phyloP scores from a whole-genome alignment of 2,888 invertebrate genomes.

The Chironomus riparius region DNA sequence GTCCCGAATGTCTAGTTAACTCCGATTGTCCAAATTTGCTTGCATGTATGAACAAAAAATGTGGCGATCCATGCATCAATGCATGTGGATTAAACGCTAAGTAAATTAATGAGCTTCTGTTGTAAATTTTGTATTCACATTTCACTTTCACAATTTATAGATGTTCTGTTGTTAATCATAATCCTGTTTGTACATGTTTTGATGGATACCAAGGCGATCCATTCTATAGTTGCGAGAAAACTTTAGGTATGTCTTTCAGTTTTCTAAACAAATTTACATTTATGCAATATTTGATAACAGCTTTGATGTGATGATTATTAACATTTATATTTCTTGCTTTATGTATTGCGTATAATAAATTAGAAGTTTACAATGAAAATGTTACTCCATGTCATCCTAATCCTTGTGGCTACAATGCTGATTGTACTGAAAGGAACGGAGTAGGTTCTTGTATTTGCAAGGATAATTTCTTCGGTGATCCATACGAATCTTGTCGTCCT shows the following conservation, averaged over 20 bases:
- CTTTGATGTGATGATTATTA: too few species aligned
- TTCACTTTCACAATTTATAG: too few species aligned
- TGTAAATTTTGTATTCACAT: slow-evolving; percentile 33
- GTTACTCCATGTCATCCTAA: too few species aligned
- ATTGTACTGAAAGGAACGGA: too few species aligned
- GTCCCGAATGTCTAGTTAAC: slow-evolving; percentile 75
- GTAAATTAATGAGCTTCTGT: slow-evolving; percentile 46
- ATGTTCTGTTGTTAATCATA: slow-evolving; percentile 51
- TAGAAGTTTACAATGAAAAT: too few species aligned
- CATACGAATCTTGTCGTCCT: slow-evolving; percentile 60
- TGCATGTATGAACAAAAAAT: slow-evolving; percentile 49
- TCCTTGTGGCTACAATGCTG: too few species aligned
- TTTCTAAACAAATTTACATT: too few species aligned
- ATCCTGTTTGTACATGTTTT: slow-evolving; percentile 64
- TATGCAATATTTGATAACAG: too few species aligned
- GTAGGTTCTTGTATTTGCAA: slow-evolving; percentile 28
- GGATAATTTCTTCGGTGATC: slow-evolving; percentile 43
- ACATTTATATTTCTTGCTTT: too few species aligned
- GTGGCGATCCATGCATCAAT: slow-evolving; percentile 65
- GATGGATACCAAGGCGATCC: slow-evolving; percentile 63
- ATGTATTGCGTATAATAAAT: too few species aligned
- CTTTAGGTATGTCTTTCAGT: too few species aligned
- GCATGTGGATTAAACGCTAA: slow-evolving; percentile 45
- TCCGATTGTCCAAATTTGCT: slow-evolving; percentile 66
- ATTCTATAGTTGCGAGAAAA: slow-evolving; percentile 51